phyloP scores from a whole-genome alignment of 2,797 vertebrate genomes.

The Picus viridis region DNA sequence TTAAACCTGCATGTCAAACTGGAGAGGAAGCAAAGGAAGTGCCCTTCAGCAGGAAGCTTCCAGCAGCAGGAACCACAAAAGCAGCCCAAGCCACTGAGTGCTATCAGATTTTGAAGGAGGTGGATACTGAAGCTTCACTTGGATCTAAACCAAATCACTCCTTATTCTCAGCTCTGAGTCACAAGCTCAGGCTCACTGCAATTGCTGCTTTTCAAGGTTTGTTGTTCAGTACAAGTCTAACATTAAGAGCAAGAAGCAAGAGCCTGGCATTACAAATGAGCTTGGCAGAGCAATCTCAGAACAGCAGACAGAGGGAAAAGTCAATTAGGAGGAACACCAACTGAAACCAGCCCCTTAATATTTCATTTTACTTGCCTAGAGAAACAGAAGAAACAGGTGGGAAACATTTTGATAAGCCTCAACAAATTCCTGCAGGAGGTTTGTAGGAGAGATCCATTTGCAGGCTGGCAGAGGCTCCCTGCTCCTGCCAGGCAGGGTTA shows the following conservation, averaged over 20 bases:
- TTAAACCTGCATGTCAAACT: not conserved
- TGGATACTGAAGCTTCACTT: constrained; percentile 1
- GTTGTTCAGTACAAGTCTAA: not conserved
- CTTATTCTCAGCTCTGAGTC: not conserved
- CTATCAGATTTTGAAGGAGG: constrained; percentile 3
- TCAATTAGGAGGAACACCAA: constrained; percentile 3
- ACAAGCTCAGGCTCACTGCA: not conserved
- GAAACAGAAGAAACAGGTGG: not conserved
- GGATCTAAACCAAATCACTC: constrained; percentile 4
- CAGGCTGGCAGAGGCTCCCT: not conserved
- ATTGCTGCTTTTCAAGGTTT: not conserved
- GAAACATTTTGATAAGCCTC: not conserved
- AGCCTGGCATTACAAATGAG: constrained; percentile 3
- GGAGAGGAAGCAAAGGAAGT: not conserved
- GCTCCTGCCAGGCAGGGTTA: not conserved
- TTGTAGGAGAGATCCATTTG: not conserved
- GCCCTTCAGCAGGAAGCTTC: not conserved
- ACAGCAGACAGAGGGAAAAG: not conserved
- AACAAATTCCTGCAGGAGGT: not conserved
- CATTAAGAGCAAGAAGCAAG: not conserved
- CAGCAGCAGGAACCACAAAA: not conserved
- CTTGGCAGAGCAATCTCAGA: not conserved
- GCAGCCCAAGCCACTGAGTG: not conserved
- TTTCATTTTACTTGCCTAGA: constrained; percentile 3
- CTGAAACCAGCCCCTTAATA: not conserved